A percentile compares a stretch with the other conserved stretches of the same genome.
Conservation (phyloP, 2,113 vertebrate species). For the Ascaphus truei region DNA sequence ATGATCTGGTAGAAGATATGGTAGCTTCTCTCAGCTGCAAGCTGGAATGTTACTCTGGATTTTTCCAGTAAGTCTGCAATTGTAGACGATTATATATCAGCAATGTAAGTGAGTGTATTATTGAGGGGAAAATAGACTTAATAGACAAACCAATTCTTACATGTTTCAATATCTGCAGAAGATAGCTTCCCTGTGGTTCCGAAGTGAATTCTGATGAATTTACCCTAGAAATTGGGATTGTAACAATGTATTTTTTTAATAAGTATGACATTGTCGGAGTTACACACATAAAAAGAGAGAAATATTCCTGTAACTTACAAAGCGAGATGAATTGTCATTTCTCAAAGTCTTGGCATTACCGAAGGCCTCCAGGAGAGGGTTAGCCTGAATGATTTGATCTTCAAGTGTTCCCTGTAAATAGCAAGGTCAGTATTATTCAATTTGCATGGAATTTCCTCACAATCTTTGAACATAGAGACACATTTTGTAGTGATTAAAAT, state of each 20-base stretch:
- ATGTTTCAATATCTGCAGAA: too few relatives aligned
- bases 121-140: neutral
- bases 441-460: too few relatives aligned
- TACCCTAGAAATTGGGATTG: too few relatives aligned
- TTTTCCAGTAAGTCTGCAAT: constrained; percentile 69
- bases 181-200: too few relatives aligned
- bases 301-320: constrained; percentile 41
- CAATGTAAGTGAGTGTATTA: neutral
- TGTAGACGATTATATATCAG: neutral
- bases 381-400: constrained; percentile 71
- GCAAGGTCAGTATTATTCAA: too few relatives aligned
- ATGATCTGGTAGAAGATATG: constrained; percentile 83
- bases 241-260: too few relatives aligned
- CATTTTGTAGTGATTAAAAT: too few relatives aligned
- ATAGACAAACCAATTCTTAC: neutral
- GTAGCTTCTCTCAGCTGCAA: constrained; percentile 77
- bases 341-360: constrained; percentile 69
- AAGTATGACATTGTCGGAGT: too few relatives aligned
- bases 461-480: too few relatives aligned
- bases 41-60: constrained; percentile 78
- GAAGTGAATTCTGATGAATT: too few relatives aligned
- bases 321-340: constrained; percentile 66
- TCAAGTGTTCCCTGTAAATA: constrained; percentile 66
- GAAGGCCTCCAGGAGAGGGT: constrained; percentile 61
- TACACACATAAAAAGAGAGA: constrained; percentile 36